Conservation (phyloP, 2,888 invertebrate genomes). For the Zygaena filipendulae region DNA sequence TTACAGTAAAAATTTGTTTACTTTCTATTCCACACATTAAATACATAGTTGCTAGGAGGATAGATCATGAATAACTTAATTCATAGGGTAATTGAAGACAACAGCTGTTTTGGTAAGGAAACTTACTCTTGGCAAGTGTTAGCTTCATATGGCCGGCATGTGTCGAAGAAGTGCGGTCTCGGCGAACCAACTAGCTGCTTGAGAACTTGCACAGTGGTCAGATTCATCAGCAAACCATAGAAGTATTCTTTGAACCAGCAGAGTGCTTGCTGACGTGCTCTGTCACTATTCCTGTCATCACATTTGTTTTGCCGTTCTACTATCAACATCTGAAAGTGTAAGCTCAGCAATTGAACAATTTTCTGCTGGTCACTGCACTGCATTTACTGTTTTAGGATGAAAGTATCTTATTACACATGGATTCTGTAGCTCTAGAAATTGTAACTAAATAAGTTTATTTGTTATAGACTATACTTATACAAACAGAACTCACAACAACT, state of each 20-base stretch:
- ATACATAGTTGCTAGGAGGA: no score
- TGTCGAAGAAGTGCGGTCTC: conserved; percentile 81
- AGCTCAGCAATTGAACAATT: conserved; percentile 1
- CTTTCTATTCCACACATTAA: no score
- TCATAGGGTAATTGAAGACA: no score
- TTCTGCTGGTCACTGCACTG: neutral
- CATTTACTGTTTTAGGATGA: no score
- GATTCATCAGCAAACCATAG: conserved; percentile 68
- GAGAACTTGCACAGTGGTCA: conserved; percentile 65
- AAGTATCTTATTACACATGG: no score
- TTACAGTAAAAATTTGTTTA: no score
- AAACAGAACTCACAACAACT: conserved; percentile 52
- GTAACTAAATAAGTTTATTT: no score
- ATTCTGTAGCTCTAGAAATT: no score
- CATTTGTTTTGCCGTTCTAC: conserved; percentile 30
- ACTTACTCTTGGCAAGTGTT: conserved; percentile 63
- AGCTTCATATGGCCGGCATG: conserved; percentile 74
- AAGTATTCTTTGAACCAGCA: conserved; percentile 72
- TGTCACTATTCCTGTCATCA: conserved; percentile 24
- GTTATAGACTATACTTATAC: no score
- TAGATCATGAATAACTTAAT: no score
- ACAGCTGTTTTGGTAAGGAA: no score
- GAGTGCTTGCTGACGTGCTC: conserved; percentile 35
- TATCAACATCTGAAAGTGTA: conserved; percentile 37
- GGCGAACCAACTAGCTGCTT: conserved; percentile 77